These are phyloP conservation scores for Apis laboriosa DNA, from an alignment of 1,140 invertebrate species.

Conservation along the genomic window DNA sequence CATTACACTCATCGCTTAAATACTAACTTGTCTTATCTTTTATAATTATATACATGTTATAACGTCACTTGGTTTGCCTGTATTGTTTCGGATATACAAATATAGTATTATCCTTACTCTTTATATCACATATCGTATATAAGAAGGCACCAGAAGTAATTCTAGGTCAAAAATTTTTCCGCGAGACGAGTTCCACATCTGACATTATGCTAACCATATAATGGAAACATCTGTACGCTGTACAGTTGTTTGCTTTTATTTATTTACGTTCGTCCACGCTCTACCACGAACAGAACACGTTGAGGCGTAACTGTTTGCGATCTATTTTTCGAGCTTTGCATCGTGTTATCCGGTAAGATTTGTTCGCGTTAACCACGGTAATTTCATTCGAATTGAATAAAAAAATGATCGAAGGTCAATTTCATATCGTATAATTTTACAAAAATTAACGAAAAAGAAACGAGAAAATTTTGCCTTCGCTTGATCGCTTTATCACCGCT, in stretches of 20 bases:
- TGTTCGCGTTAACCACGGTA: slow-evolving; percentile 2
- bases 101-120: slow-evolving; percentile 55
- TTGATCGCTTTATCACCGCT: background rate
- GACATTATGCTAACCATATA: slow-evolving; percentile 38
- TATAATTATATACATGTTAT: slow-evolving; percentile 58
- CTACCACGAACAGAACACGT: background rate
- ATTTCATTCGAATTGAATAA: background rate
- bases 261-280: background rate
- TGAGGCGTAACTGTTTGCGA: background rate
- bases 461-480: background rate
- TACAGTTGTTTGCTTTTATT: slow-evolving; percentile 19
- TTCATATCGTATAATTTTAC: background rate
- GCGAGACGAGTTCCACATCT: background rate
- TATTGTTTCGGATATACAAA: slow-evolving; percentile 26
- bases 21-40: slow-evolving; percentile 34
- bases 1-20: slow-evolving; percentile 46
- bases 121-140: slow-evolving; percentile 71
- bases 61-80: slow-evolving; percentile 46
- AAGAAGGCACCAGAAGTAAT: slow-evolving; percentile 69
- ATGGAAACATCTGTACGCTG: slow-evolving; percentile 25
- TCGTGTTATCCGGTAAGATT: background rate
- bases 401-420: too few relatives aligned
- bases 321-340: background rate
- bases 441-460: background rate
- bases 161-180: slow-evolving; percentile 41